phyloP scores from a whole-genome alignment of 2,888 invertebrate genomes.

The Ischnura elegans region DNA sequence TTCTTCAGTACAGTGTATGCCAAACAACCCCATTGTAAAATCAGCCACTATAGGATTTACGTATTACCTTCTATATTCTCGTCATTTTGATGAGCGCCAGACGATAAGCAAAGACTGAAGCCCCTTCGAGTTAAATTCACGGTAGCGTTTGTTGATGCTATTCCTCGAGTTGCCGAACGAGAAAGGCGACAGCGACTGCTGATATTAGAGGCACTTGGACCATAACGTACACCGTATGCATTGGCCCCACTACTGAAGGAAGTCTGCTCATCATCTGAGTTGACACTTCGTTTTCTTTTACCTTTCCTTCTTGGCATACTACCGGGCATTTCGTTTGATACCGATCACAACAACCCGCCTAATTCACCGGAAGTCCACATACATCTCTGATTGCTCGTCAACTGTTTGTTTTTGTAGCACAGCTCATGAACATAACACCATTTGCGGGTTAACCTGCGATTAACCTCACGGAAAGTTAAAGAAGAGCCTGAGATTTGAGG shows the following conservation, averaged over 20 bases:
- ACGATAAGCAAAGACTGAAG: slow-evolving; percentile 17
- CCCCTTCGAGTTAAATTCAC: slow-evolving; percentile 37
- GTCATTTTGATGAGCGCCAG: not conserved
- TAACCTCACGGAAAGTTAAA: not conserved
- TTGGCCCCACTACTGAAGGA: slow-evolving; percentile 1
- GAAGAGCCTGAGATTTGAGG: not conserved
- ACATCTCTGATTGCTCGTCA: not conserved
- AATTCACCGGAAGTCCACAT: not conserved
- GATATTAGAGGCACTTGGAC: not conserved
- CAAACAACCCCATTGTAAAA: not conserved
- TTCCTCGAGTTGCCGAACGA: slow-evolving; percentile 18
- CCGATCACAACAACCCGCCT: not conserved
- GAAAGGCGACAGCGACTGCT: slow-evolving; percentile 17
- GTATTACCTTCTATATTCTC: slow-evolving; percentile 22
- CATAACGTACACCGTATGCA: slow-evolving; percentile 57
- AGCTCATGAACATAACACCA: not conserved
- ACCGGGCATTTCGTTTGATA: not conserved
- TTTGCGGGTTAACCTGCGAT: not conserved
- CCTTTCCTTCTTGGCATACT: not conserved
- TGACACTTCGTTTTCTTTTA: slow-evolving; percentile 16
- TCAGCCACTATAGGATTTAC: not conserved
- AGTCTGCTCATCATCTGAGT: slow-evolving; percentile 15
- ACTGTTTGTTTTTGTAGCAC: not conserved
- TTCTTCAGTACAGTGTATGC: not conserved
- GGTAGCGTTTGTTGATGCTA: not conserved